Conservation (phyloP, 2,888 invertebrate species). For the Lasioglossum villosulum region DNA sequence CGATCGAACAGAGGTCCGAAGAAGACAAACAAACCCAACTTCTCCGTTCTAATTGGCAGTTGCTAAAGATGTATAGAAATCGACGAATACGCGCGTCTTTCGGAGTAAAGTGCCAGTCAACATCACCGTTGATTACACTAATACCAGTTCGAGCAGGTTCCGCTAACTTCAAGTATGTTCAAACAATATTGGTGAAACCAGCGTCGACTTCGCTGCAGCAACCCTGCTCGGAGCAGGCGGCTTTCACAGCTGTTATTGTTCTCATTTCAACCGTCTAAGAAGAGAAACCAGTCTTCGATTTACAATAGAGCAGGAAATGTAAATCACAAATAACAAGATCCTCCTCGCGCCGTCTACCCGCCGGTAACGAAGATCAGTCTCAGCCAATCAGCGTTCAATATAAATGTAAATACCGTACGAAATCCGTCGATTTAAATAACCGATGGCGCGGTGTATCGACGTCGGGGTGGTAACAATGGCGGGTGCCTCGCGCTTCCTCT, state of each 20-base stretch:
- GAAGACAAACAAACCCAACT: background rate
- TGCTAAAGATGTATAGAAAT: background rate
- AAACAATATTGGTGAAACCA: background rate
- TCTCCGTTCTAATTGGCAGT: background rate
- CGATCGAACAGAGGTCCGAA: background rate
- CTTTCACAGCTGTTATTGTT: background rate
- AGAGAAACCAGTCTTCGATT: background rate
- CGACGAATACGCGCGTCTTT: background rate
- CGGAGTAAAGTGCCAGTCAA: background rate
- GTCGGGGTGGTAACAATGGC: background rate
- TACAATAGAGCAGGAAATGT: background rate
- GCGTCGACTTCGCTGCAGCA: background rate
- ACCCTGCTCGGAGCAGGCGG: background rate
- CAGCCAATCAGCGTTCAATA: conserved; percentile 11
- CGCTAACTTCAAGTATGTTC: background rate
- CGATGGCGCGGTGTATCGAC: background rate
- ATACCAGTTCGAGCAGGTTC: background rate
- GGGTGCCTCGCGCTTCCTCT: background rate
- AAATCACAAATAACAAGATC: background rate
- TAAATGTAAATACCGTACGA: conserved; percentile 7
- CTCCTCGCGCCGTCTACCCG: background rate
- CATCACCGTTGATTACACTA: background rate
- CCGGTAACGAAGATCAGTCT: background rate
- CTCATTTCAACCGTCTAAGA: background rate
- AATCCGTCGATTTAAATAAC: background rate